These are phyloP conservation scores for Heliopora coerulea DNA, from an alignment of 92 coral and sea anemone genomes.

Conservation along the genomic window DNA sequence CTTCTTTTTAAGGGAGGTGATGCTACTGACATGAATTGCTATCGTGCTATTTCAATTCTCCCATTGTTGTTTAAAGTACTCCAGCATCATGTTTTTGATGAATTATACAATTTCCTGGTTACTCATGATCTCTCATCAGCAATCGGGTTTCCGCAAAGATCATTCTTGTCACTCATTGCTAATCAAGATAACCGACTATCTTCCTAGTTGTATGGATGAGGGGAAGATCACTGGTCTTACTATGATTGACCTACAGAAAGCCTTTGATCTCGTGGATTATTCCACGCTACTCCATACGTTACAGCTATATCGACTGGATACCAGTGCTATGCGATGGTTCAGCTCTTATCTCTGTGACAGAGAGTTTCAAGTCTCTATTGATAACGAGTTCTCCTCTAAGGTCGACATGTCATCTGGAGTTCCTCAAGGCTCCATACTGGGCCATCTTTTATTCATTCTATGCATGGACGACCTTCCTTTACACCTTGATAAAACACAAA, in stretches of 20 bases:
- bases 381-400: slow-evolving; percentile 38
- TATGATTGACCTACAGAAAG: slow-evolving; percentile 47
- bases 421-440: slow-evolving; percentile 45
- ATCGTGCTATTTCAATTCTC: slow-evolving; percentile 32
- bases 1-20: slow-evolving; percentile 33
- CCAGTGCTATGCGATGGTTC: slow-evolving; percentile 38
- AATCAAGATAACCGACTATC: slow-evolving; percentile 36
- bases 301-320: slow-evolving; percentile 37
- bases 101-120: slow-evolving; percentile 21
- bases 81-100: slow-evolving; percentile 41
- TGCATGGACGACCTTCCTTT: slow-evolving; percentile 50
- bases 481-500: slow-evolving; percentile 43
- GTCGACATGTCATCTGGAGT: slow-evolving; percentile 35
- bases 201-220: slow-evolving; percentile 37
- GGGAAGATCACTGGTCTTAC: slow-evolving; percentile 40
- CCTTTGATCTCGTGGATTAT: slow-evolving; percentile 54
- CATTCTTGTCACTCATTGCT: slow-evolving; percentile 40
- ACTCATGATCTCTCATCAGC: slow-evolving; percentile 2
- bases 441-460: slow-evolving; percentile 39
- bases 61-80: slow-evolving; percentile 37
- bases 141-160: slow-evolving; percentile 31
- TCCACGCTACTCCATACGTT: slow-evolving; percentile 38
- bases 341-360: slow-evolving; percentile 41
- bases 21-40: slow-evolving; percentile 33
- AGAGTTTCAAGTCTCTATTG: slow-evolving; percentile 36